A percentile compares a stretch with the other conserved stretches of the same genome.
Evolutionary conservation across 2,888 invertebrate genomes (phyloP).

Genomic region (Eupithecia subumbrata): DNA sequence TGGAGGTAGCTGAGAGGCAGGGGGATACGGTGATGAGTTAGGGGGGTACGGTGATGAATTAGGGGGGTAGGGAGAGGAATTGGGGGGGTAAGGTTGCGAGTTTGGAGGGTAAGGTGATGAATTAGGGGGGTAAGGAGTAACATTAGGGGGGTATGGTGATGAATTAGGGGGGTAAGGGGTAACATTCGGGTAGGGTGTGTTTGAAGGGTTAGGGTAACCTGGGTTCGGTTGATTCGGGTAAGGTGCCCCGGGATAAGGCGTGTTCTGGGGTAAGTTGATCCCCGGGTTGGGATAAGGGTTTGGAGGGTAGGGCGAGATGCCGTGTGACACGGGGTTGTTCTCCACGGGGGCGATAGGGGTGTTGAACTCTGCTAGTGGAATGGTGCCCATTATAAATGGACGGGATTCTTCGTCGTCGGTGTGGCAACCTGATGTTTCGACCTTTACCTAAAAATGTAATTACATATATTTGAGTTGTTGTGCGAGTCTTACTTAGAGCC

Average conservation of each 20-base stretch:
- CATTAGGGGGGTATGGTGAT: constrained; percentile 2
- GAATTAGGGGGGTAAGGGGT: constrained; percentile 17
- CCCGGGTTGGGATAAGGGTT: constrained; percentile 28
- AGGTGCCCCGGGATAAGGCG: constrained; percentile 47
- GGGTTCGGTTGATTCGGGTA: constrained; percentile 41
- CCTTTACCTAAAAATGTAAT: constrained; percentile 55
- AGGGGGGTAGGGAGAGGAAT: constrained; percentile 7
- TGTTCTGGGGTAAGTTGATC: constrained; percentile 31
- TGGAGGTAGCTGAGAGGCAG: constrained; percentile 23
- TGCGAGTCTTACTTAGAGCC: background rate
- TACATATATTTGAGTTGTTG: background rate
- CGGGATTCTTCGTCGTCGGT: constrained; percentile 51
- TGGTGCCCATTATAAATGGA: constrained; percentile 62
- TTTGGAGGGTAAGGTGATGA: constrained; percentile 14
- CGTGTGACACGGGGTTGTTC: constrained; percentile 42
- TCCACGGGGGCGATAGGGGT: constrained; percentile 47
- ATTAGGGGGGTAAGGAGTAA: constrained; percentile 20
- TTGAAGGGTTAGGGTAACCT: constrained; percentile 45
- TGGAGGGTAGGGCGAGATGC: constrained; percentile 45
- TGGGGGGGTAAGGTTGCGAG: constrained; percentile 22
- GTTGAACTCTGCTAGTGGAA: constrained; percentile 59
- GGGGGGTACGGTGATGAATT: constrained; percentile 30
- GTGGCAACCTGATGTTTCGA: constrained; percentile 66
- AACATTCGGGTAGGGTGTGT: constrained; percentile 45
- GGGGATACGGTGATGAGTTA: constrained; percentile 24